These are phyloP conservation scores for Actinernus sp. DNA, from an alignment of 92 coral and sea anemone genomes.

Conservation along the genomic window DNA sequence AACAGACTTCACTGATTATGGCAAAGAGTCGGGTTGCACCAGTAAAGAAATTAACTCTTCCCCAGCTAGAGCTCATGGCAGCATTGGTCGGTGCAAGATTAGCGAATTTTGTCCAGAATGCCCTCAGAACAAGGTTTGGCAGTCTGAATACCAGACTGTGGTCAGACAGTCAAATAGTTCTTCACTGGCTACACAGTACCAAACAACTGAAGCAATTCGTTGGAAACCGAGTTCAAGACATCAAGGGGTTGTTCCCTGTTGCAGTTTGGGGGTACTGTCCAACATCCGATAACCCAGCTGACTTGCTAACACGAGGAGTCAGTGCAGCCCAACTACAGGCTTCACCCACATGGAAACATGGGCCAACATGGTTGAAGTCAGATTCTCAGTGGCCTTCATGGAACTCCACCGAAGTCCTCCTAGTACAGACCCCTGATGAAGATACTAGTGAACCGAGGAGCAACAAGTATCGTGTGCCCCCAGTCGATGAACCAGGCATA, in stretches of 20 bases:
- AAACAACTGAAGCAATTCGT: slow-evolving; percentile 26
- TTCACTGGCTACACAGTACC: slow-evolving; percentile 47
- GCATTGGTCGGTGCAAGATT: slow-evolving; percentile 44
- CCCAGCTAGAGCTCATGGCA: slow-evolving; percentile 48
- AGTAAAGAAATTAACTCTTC: slow-evolving; percentile 31
- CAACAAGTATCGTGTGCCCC: background rate
- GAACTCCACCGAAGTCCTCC: slow-evolving; percentile 13
- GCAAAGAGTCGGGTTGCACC: slow-evolving; percentile 29
- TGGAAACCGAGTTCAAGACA: slow-evolving; percentile 22
- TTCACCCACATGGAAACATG: slow-evolving; percentile 25
- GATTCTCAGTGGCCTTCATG: slow-evolving; percentile 47
- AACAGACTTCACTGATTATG: slow-evolving; percentile 8
- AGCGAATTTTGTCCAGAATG: slow-evolving; percentile 10
- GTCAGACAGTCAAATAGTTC: slow-evolving; percentile 63
- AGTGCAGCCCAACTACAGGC: slow-evolving; percentile 5
- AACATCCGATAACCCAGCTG: slow-evolving; percentile 53
- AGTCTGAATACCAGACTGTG: slow-evolving; percentile 7
- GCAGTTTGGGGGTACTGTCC: slow-evolving; percentile 47
- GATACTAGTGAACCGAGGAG: background rate
- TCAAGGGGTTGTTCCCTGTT: background rate
- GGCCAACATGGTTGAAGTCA: slow-evolving; percentile 30
- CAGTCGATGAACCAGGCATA: slow-evolving; percentile 25
- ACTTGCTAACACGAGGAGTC: slow-evolving; percentile 52
- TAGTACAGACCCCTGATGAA: background rate
- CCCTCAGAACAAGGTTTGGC: slow-evolving; percentile 1